Evolutionary conservation across 2,113 vertebrate species (phyloP), one percentile per base, ranked within the genome.

Genomic region (Cacatua alba): DNA sequence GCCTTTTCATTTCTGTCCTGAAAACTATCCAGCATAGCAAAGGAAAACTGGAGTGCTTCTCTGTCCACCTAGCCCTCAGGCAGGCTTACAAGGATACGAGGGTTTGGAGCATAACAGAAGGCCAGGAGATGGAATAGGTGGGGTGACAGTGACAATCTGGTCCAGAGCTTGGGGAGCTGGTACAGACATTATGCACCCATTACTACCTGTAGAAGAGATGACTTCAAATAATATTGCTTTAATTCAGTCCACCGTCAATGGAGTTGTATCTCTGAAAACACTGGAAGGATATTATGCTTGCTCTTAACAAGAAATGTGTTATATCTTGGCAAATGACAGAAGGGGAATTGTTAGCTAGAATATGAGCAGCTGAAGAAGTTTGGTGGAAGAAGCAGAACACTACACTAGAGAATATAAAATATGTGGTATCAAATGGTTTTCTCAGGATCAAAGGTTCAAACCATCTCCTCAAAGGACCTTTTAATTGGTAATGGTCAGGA

Each of bases 381-480:
- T 79, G 6, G 26, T 78, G 46, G 43, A n/a, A 71, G 67, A 95
- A 89, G 8, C 28, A 78, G 43, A 76, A 33, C 31, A 41, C 41
- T 41, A 41, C 26, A 18, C 29, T 41, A 79, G 33, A 76, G 18
- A 84, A 90, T 48, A 77, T 37, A 88, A 88, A 93, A 82, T 52
- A 64, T 5, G 41, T 39, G 7, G 23, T 86, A 86, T 93, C 55
- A 90, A 90, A 86, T 19, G 57, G 21, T 88, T 92, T 90, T 84
- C 33, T 82, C 51, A 49, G 70, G 51, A 91, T 88, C 76, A 87
- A 88, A 82, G 21, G 37, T 93, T 89, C 65, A 84, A 89, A 86
- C 9, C 2, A 7, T 88, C 96, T 94, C 88, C 76, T 95, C 88
- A 91, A 70, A 91, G 44, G 71, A 68, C 63, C 6, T 88, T 94